Evolutionary conservation across 2,797 vertebrate species (phyloP), one percentile per base, ranked within the genome.

Genomic region (Acridotheres tristis): DNA sequence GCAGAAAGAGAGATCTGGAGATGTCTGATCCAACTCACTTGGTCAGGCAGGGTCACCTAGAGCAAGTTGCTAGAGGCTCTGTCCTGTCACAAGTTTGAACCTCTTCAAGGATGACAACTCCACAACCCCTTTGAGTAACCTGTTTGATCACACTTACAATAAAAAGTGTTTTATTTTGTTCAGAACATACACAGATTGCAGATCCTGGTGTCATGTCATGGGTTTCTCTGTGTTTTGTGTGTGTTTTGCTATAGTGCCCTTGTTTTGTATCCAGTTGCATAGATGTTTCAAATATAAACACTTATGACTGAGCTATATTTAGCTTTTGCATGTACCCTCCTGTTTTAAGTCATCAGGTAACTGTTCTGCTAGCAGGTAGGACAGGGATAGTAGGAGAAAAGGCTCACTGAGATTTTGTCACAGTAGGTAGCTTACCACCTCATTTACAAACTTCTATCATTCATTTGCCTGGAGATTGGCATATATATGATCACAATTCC

Each of bases 211-310:
- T 84, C 42, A 9, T 57, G 85, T 92, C 89, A 93, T 3, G 30
- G 4, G 93, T 78, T 85, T 75, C 65, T 80, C 22, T 57, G 53
- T 71, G 66, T 84, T 95, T 94, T 92, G 73, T 83, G 81, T 94
- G 51, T 68, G 66, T 75, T 88, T 91, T 80, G 62, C 76, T 75
- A 69, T 50, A 61, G 55, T 45, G 40, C n/a, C 63, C 81, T 85
- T 96, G 73, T 96, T 96, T 93, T 90, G 91, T 94, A 90, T 90
- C 69, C 90, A 91, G 62, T 21, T 84, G 79, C 61, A 79, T 32
- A 84, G 58, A 42, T 95, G 94, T 94, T 96, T 93, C n/a, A 81
- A 93, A 58, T 81, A 65, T 2, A 89, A 96, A 95, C 76, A 91
- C n/a, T 75, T 72, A 55, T 42, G 43, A 75, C 79, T 61, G 36